Conservation (phyloP, 2,888 invertebrate genomes). For the Chesias legatella region DNA sequence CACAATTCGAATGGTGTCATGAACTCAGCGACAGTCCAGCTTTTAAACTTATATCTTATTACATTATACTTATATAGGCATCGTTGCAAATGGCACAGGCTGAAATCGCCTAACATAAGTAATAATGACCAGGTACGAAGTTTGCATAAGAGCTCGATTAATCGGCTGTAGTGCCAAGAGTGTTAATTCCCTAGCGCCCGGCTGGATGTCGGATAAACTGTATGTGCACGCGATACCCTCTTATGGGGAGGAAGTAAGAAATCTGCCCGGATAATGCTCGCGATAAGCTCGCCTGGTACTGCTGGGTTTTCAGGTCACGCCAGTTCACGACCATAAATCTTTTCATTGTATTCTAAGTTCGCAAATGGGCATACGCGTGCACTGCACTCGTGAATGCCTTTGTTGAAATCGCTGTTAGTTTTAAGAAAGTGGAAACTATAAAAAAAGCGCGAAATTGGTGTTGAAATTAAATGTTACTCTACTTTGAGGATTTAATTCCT, state of each 20-base stretch:
- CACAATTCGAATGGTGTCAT: too few relatives aligned
- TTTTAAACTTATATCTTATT: too few relatives aligned
- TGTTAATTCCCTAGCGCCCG: conserved; percentile 1
- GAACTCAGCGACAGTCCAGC: too few relatives aligned
- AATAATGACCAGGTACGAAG: too few relatives aligned
- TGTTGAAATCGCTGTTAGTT: too few relatives aligned
- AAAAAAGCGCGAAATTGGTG: too few relatives aligned
- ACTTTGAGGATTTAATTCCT: too few relatives aligned
- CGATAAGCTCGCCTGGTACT: conserved; percentile 23
- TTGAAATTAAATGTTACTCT: too few relatives aligned
- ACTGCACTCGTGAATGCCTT: conserved; percentile 1
- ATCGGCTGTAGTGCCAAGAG: conserved; percentile 9
- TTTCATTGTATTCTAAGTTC: conserved; percentile 14
- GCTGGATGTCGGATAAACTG: conserved; percentile 1
- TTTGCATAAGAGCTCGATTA: not conserved
- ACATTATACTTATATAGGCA: too few relatives aligned
- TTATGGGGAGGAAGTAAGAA: conserved; percentile 7
- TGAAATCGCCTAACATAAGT: too few relatives aligned
- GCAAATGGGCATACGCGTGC: conserved; percentile 7
- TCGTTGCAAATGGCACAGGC: too few relatives aligned
- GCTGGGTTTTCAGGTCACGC: conserved; percentile 16
- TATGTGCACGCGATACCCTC: not conserved
- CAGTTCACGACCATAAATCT: conserved; percentile 25
- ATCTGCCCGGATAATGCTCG: conserved; percentile 12
- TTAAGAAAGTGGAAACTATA: too few relatives aligned